phyloP scores from a whole-genome alignment of 1,140 invertebrate species.

The Microvelia longipes region DNA sequence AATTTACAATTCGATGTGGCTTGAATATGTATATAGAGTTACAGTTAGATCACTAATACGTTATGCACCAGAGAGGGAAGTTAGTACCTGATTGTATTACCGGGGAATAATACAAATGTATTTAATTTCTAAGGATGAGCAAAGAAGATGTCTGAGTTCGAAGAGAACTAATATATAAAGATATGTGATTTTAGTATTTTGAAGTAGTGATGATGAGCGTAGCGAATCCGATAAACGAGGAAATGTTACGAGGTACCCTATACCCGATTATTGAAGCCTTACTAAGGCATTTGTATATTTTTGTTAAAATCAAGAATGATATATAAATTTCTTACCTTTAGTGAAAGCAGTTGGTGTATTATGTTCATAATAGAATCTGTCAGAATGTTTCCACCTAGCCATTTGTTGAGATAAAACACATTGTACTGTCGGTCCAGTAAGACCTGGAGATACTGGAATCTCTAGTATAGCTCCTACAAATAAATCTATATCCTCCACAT shows the following conservation, averaged over 20 bases:
- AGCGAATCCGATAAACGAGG: too few relatives aligned
- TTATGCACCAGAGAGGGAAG: too few relatives aligned
- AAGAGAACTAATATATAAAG: too few relatives aligned
- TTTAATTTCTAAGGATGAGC: too few relatives aligned
- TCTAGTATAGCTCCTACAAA: slow-evolving; percentile 82
- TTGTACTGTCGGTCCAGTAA: slow-evolving; percentile 77
- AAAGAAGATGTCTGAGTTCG: too few relatives aligned
- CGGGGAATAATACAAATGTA: too few relatives aligned
- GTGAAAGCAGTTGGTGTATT: slow-evolving; percentile 48
- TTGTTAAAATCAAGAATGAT: neutral
- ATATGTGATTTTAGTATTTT: neutral
- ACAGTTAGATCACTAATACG: too few relatives aligned
- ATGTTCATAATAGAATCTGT: slow-evolving; percentile 69
- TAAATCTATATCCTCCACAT: slow-evolving; percentile 77
- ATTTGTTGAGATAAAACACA: slow-evolving; percentile 83
- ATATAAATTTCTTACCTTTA: slow-evolving; percentile 34
- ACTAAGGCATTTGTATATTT: neutral
- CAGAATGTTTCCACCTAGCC: slow-evolving; percentile 59
- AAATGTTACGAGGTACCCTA: too few relatives aligned
- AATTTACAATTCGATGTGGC: too few relatives aligned
- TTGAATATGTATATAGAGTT: too few relatives aligned
- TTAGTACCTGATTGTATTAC: too few relatives aligned
- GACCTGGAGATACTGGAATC: slow-evolving; percentile 51
- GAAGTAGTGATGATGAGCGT: neutral
- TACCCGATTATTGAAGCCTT: too few relatives aligned